Evolutionary conservation across 2,113 vertebrate species (phyloP).

Genomic region (Aspiorhynchus laticeps): DNA sequence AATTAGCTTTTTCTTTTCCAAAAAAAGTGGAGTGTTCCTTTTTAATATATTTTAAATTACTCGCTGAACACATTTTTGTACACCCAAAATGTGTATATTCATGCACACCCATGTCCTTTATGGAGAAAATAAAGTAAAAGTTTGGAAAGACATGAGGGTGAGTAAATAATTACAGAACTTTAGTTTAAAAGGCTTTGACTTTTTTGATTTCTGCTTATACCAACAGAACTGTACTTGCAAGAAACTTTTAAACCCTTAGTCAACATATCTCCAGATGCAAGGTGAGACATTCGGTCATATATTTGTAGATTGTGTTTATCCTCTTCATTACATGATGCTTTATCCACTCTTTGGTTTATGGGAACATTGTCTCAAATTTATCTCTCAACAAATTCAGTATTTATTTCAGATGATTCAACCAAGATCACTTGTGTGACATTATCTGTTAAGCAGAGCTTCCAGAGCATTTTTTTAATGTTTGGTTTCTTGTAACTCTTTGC

Average conservation of each 20-base stretch:
- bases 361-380: neutral
- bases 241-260: constrained; percentile 99
- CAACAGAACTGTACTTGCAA: constrained; percentile 95
- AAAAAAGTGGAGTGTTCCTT: no score
- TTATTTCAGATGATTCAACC: neutral
- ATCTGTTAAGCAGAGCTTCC: neutral
- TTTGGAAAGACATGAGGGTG: constrained; percentile 91
- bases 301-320: neutral
- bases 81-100: neutral
- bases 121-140: constrained; percentile 76
- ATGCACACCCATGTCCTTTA: neutral
- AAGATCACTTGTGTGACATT: neutral
- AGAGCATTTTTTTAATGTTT: neutral
- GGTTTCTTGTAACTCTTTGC: neutral
- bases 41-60: neutral
- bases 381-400: neutral
- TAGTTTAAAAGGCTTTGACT: neutral
- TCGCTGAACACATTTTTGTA: neutral
- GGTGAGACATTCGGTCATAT: constrained; percentile 75
- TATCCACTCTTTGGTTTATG: neutral
- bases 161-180: no score
- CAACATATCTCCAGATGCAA: constrained; percentile 97
- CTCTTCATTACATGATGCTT: neutral
- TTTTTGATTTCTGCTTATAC: neutral
- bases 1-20: no score